phyloP scores from a whole-genome alignment of 2,797 vertebrate genomes.

The Morelia viridis region DNA sequence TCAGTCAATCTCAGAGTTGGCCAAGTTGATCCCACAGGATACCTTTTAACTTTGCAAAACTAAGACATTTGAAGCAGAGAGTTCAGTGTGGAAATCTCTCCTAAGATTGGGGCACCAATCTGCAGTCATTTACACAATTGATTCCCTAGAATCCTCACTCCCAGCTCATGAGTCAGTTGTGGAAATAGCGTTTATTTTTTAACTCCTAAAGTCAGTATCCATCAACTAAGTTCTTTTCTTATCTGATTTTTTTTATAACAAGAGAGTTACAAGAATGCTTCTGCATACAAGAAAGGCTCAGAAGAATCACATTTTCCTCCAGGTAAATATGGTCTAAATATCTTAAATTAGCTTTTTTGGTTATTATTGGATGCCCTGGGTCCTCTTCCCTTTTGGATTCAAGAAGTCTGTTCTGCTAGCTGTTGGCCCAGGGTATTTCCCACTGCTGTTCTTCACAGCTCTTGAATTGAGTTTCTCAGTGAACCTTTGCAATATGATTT shows the following conservation, averaged over 20 bases:
- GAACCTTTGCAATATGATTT: conserved; percentile 40
- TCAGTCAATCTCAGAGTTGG: not conserved
- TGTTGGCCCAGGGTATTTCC: conserved; percentile 16
- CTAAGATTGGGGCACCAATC: not conserved
- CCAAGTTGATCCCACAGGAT: not conserved
- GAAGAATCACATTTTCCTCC: not conserved
- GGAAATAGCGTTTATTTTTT: not conserved
- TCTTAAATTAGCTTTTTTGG: not conserved
- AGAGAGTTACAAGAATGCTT: not conserved
- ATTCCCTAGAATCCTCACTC: not conserved
- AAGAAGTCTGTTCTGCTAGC: fast-evolving
- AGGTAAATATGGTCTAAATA: not conserved
- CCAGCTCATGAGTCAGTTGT: not conserved
- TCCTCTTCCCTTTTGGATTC: conserved; percentile 10
- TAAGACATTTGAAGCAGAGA: not conserved
- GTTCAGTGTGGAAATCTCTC: not conserved
- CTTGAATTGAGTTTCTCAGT: conserved; percentile 35
- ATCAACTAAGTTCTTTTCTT: not conserved
- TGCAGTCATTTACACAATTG: not conserved
- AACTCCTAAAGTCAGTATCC: not conserved
- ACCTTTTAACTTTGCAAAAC: not conserved
- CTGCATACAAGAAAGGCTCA: not conserved
- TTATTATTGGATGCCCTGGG: not conserved
- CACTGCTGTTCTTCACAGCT: conserved; percentile 26
- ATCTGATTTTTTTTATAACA: not conserved